Base-by-base conservation (phyloP, 2,888 invertebrate genomes). In the Eristalis tenax region DNA sequence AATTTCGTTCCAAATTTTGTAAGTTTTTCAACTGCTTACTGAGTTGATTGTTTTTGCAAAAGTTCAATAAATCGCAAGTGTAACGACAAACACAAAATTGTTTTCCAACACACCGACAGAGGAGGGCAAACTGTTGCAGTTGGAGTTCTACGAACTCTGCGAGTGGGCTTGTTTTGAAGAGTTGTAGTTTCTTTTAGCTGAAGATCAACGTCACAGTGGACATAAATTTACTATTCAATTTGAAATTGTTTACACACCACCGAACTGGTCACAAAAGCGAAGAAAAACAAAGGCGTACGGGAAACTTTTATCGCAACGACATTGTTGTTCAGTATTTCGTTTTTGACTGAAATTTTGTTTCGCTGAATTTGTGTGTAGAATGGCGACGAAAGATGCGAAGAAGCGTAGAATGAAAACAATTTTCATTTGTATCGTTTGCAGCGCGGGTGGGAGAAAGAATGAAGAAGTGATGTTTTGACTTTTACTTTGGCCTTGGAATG, bases 401-500 rank as follows among this genome's bases (percentile, higher is more conserved):
- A 13, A 23, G 26, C 4, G 23, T 59, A 65, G 32, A 69, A 22
- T 15, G 35, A 59, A 28, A 59, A 59, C 13, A 23, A 26, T 8
- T 26, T n/a, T 18, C 10, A 32, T 8, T 32, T 32, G 32, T 32
- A 32, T 32, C 10, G 32, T 32, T 1, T n/a, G n/a, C 2, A 0
- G 8, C 15, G 26, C 15, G 26, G 59, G 26, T 59, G 59, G 59
- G 59, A 26, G 26, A 13, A 5, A 4, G 61, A 35, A 18, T 32
- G 64, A 70, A 63, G 40, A 43, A 59, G 8, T 64, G 18, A n/a
- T 79, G 69, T 83, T 87, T 80, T 87, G 87, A 69, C 64, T 83
- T 83, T 83, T 83, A 64, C 71, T 77, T 69, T 87, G 83, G 87
- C 83, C 87, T 87, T 83, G 87, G 50, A 76, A 87, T n/a, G 15